phyloP scores from a whole-genome alignment of 1,140 invertebrate genomes.

The Radopholus similis region DNA sequence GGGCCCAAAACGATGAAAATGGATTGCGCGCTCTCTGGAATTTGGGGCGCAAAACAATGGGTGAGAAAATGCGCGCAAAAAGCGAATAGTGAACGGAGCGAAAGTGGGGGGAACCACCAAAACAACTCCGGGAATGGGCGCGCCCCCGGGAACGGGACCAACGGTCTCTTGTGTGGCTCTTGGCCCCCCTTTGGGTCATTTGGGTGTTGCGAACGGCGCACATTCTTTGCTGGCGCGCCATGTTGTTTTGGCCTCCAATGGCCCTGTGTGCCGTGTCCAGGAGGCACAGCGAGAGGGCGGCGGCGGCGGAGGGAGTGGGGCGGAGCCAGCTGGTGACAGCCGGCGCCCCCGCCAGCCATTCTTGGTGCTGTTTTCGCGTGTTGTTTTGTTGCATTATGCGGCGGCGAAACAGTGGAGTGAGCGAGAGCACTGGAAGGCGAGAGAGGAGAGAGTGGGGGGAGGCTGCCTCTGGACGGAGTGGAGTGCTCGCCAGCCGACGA shows the following conservation, averaged over 20 bases:
- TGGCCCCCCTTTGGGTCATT: neutral
- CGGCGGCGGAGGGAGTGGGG: neutral
- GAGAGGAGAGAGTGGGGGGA: too few relatives aligned
- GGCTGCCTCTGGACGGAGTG: too few relatives aligned
- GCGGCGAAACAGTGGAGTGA: neutral
- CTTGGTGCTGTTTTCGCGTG: conserved; percentile 4
- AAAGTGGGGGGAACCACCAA: neutral
- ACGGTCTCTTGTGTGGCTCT: neutral
- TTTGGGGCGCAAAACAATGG: conserved; percentile 1
- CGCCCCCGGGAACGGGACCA: neutral
- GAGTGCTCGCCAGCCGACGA: too few relatives aligned
- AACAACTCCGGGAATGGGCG: conserved; percentile 2
- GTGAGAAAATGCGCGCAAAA: conserved; percentile 3
- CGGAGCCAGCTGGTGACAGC: conserved; percentile 1
- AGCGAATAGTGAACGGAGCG: neutral
- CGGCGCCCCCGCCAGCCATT: neutral
- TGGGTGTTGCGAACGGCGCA: neutral
- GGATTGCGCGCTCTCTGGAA: neutral
- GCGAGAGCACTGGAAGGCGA: too few relatives aligned
- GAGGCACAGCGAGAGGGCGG: neutral
- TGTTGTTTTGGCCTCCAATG: neutral
- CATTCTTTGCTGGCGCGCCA: neutral
- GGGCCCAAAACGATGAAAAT: neutral
- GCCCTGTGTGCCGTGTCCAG: neutral
- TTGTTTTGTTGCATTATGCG: neutral